Conservation (phyloP, 1,140 invertebrate species). For the Anthonomus grandis region DNA sequence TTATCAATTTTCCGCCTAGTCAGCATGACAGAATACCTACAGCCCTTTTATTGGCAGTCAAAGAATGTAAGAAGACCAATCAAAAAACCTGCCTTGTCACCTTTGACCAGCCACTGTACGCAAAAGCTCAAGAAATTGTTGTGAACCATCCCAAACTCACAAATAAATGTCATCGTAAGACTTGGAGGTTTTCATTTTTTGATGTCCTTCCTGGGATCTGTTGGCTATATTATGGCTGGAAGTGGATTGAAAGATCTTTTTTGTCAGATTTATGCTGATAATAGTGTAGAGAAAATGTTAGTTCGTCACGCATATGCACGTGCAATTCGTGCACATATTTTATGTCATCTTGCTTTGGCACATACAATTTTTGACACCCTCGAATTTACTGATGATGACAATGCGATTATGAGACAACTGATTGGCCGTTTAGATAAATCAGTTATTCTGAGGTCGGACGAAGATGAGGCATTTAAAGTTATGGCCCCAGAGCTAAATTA, state of each 20-base stretch:
- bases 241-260: too few species aligned
- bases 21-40: background rate
- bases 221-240: background rate
- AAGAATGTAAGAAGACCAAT: background rate
- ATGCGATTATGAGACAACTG: background rate
- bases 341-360: background rate
- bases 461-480: background rate
- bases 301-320: background rate
- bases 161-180: background rate
- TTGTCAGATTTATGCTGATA: background rate
- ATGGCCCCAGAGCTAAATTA: background rate
- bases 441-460: too few species aligned
- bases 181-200: background rate
- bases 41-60: background rate
- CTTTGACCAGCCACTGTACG: background rate
- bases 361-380: background rate
- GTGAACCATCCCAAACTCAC: background rate
- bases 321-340: background rate
- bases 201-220: background rate
- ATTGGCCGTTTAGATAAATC: background rate
- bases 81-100: background rate
- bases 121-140: background rate
- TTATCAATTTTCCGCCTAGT: background rate
- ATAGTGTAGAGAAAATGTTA: too few species aligned
- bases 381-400: background rate